A percentile compares a stretch with the other conserved stretches of the same genome.
Conservation (phyloP, 2,113 vertebrate genomes). For the Nyctereutes procyonoides region DNA sequence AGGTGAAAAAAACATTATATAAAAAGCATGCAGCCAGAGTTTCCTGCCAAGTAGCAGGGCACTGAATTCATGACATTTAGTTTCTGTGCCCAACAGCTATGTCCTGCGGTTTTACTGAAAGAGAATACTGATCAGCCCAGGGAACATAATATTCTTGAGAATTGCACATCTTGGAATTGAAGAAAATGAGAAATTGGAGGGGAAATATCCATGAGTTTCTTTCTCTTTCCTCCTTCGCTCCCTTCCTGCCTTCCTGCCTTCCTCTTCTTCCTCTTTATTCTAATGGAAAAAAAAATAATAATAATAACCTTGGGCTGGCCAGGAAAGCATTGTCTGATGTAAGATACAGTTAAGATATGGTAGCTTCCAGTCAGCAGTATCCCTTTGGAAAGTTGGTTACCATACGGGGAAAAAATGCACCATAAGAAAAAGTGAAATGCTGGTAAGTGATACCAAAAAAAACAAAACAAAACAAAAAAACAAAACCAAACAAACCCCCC, state of each 20-base stretch:
- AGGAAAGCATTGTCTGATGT: background rate
- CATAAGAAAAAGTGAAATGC: conserved; percentile 48
- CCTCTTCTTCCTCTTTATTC: background rate
- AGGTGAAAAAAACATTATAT: conserved; percentile 64
- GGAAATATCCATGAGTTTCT: conserved; percentile 56
- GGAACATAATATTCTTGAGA: conserved; percentile 68
- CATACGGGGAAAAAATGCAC: background rate
- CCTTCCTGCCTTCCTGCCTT: background rate
- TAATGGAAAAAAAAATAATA: background rate
- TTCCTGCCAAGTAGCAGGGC: conserved; percentile 70
- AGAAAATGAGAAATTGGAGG: conserved; percentile 55
- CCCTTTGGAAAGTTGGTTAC: background rate
- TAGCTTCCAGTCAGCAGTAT: background rate
- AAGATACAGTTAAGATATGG: background rate
- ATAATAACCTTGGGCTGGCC: background rate
- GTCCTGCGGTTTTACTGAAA: conserved; percentile 79
- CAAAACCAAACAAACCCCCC: too few species aligned
- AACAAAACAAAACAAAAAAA: background rate
- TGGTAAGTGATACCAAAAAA: background rate
- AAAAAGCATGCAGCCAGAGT: conserved; percentile 67
- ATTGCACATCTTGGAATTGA: conserved; percentile 53
- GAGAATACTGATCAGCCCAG: conserved; percentile 64
- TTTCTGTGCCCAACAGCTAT: conserved; percentile 65
- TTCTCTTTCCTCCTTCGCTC: background rate
- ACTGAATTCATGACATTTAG: conserved; percentile 73